Conservation (phyloP, 2,888 invertebrate species). For the Nemapogon koenigi region DNA sequence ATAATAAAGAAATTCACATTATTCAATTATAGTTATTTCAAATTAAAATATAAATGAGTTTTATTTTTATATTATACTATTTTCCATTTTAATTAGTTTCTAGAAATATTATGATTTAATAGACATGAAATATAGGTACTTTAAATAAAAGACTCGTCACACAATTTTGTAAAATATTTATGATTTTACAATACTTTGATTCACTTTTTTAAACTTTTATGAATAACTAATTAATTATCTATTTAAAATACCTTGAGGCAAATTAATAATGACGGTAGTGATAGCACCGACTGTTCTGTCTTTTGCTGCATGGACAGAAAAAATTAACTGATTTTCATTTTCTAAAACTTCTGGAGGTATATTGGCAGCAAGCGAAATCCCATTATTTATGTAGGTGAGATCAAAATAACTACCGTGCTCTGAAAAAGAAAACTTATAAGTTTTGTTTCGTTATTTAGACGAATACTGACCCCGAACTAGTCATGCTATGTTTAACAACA, state of each 20-base stretch:
- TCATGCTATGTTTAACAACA: background rate
- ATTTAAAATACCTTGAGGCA: constrained; percentile 44
- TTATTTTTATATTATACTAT: background rate
- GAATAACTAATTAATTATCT: too few species aligned
- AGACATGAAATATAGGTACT: too few species aligned
- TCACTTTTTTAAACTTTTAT: too few species aligned
- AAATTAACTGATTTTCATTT: constrained; percentile 22
- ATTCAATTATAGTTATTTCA: background rate
- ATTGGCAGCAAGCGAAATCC: constrained; percentile 21
- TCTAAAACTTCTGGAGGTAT: constrained; percentile 28
- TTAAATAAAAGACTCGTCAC: too few species aligned
- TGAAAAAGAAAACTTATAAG: constrained; percentile 20
- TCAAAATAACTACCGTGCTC: constrained; percentile 26
- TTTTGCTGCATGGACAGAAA: constrained; percentile 31
- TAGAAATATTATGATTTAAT: too few species aligned
- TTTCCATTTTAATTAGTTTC: too few species aligned
- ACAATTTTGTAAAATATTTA: too few species aligned
- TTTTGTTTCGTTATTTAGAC: too few species aligned
- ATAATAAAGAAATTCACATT: too few species aligned
- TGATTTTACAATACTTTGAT: too few species aligned
- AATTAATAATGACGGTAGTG: constrained; percentile 30
- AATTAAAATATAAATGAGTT: background rate
- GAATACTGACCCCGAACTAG: too few species aligned
- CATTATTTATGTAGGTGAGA: constrained; percentile 18
- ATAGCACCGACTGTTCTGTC: constrained; percentile 38